phyloP scores from a whole-genome alignment of 2,888 invertebrate genomes.

The Coecobrya sp. region DNA sequence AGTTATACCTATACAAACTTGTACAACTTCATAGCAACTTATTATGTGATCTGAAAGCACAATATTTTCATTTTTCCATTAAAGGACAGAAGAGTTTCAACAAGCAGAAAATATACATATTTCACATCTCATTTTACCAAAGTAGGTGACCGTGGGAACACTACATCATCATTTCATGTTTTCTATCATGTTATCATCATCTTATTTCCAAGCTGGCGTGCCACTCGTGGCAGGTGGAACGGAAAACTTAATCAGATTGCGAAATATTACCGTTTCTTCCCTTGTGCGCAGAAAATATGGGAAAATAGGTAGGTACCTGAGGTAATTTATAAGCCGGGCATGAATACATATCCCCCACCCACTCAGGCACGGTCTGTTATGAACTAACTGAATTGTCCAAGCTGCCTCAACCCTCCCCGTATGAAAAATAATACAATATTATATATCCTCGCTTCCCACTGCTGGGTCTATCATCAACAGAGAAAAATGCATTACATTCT shows the following conservation, averaged over 20 bases:
- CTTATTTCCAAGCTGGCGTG: not conserved
- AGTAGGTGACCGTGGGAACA: not conserved
- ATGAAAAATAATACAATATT: too few relatives aligned
- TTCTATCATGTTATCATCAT: not conserved
- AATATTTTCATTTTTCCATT: too few relatives aligned
- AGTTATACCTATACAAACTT: too few relatives aligned
- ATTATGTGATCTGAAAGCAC: too few relatives aligned
- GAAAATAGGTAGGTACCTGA: not conserved
- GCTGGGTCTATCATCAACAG: too few relatives aligned
- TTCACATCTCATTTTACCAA: not conserved
- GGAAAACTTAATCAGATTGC: constrained; percentile 34
- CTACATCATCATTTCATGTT: not conserved
- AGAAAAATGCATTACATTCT: not conserved
- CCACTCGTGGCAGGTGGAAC: constrained; percentile 16
- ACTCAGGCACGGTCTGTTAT: too few relatives aligned
- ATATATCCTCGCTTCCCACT: too few relatives aligned
- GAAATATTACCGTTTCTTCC: not conserved
- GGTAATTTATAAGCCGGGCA: not conserved
- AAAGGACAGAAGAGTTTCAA: too few relatives aligned
- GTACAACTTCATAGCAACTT: too few relatives aligned
- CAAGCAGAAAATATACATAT: too few relatives aligned
- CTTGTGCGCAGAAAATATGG: not conserved
- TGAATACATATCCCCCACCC: not conserved
- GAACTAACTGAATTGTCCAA: too few relatives aligned
- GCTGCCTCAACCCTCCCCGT: too few relatives aligned